Conservation (phyloP, 2,888 invertebrate genomes). For the Scaptomyza polygonia region DNA sequence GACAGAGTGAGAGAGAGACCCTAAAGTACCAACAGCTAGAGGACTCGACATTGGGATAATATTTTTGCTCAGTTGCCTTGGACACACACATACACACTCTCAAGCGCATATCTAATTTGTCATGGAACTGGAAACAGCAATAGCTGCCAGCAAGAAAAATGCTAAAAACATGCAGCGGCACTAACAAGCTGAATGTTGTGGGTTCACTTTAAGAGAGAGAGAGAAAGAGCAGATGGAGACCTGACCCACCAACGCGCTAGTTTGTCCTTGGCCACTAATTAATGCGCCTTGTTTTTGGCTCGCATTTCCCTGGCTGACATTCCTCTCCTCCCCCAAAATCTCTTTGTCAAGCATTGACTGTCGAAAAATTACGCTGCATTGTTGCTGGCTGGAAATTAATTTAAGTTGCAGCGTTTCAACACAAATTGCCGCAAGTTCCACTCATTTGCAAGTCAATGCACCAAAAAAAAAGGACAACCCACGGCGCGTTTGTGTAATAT, state of each 20-base stretch:
- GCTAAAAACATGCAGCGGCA: conserved; percentile 22
- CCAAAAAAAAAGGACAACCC: conserved; percentile 5
- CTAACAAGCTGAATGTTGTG: neutral
- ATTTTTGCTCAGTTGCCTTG: conserved; percentile 56
- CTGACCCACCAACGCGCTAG: conserved; percentile 15
- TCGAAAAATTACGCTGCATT: conserved; percentile 41
- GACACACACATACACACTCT: conserved; percentile 65
- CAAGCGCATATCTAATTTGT: conserved; percentile 73
- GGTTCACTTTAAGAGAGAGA: no score
- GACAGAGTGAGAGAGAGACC: conserved; percentile 5
- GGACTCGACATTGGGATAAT: conserved; percentile 46
- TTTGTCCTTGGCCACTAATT: conserved; percentile 76
- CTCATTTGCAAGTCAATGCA: conserved; percentile 35
- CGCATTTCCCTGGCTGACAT: conserved; percentile 41
- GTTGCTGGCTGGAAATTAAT: conserved; percentile 58
- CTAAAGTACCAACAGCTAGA: conserved; percentile 17
- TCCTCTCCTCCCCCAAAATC: neutral
- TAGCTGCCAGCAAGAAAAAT: conserved; percentile 43
- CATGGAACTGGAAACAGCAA: conserved; percentile 54
- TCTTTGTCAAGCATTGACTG: conserved; percentile 18
- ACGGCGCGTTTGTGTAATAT: conserved; percentile 52
- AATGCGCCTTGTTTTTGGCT: conserved; percentile 72
- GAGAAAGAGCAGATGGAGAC: neutral
- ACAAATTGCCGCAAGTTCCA: conserved; percentile 18
- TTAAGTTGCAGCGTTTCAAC: conserved; percentile 33